Base-by-base conservation (phyloP, 2,888 invertebrate genomes). In the Melanargia galathea region DNA sequence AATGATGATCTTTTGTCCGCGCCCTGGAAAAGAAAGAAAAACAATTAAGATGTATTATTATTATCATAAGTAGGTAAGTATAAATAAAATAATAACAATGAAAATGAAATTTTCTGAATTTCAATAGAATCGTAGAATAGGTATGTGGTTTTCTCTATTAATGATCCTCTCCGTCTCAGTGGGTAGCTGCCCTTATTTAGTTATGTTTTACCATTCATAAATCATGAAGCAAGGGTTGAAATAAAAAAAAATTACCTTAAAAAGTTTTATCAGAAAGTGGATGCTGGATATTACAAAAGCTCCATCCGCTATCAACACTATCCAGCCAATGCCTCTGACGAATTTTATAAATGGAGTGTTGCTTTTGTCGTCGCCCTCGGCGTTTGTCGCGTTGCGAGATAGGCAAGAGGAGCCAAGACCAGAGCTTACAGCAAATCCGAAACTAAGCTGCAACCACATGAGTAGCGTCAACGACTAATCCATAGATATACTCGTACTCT, bases 371-470 rank as follows among this genome's bases (percentile, higher is more conserved):
- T 49, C 24, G 8, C 26, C 26, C 8, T 33, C 24, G 2, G 35
- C 18, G 45, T n/a, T 18, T 40, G 22, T 57, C 18, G 30, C 11
- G 20, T 64, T 59, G 48, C 57, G 49, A 13, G 71, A 65, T 3
- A 84, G 66, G 51, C 84, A 86, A 0, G 83, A 82, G 2, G 78
- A 75, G 0, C 81, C 81, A 0, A 83, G 71, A 0, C 82, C 86
- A 1, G 83, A 79, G 45, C 85, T 84, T 5, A 80, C 73, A 1
- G 84, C 84, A 33, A 86, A 86, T n/a, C 83, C 87, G 43, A 85
- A 85, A 61, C 78, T 83, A 24, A 87, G 46, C 87, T 87, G 76
- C 48, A 73, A 75, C 1, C 33, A 38, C 51, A 20, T 6, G 16
- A n/a, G n/a, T n/a, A n/a, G n/a, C n/a, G n/a, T n/a, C n/a, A n/a